A percentile compares a stretch with the other conserved stretches of the same genome.
Conservation (phyloP, 2,797 vertebrate genomes). For the Tokudaia muenninki region DNA sequence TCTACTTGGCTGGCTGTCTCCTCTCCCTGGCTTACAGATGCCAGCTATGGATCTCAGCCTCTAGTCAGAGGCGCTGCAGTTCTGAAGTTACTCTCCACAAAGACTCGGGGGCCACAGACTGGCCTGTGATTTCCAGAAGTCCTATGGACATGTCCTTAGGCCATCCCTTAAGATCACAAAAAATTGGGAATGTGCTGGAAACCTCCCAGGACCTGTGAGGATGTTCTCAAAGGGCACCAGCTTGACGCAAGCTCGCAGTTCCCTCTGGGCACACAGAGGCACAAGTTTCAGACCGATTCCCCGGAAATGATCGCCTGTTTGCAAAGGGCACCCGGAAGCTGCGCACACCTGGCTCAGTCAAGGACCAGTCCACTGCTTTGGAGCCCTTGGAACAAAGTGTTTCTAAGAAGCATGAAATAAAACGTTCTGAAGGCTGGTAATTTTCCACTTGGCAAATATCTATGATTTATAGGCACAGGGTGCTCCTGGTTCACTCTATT, state of each 20-base stretch:
- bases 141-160: fast-evolving
- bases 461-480: neutral
- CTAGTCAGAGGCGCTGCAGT: neutral
- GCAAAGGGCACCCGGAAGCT: neutral
- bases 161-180: neutral
- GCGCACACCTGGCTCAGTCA: neutral
- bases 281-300: neutral
- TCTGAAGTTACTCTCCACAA: neutral
- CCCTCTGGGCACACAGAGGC: neutral
- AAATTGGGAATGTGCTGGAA: neutral
- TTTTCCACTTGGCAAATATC: slow-evolving; percentile 64
- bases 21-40: neutral
- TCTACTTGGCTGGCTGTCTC: neutral
- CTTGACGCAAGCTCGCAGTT: fast-evolving
- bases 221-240: neutral
- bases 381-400: neutral
- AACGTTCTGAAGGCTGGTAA: neutral
- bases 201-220: neutral
- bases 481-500: neutral
- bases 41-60: neutral
- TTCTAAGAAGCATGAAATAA: slow-evolving; percentile 67
- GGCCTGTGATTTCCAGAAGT: neutral
- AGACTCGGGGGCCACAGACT: too few species aligned
- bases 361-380: neutral
- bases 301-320: neutral